Base-by-base conservation (phyloP, 2,888 invertebrate species). In the Barypeithes pellucidus region DNA sequence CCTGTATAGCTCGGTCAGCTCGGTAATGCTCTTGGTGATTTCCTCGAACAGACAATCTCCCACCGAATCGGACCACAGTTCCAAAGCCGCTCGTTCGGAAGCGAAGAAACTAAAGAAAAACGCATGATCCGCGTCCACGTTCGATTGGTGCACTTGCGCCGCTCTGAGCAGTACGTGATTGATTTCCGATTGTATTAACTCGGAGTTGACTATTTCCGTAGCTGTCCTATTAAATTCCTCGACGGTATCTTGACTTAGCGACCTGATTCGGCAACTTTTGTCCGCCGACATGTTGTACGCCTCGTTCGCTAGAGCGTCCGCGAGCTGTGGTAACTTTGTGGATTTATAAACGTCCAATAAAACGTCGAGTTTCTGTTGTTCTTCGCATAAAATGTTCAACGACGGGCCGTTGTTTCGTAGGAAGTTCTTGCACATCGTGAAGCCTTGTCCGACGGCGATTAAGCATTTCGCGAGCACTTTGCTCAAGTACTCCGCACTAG, bases 181-280 rank as follows among this genome's bases (percentile, higher is more conserved):
- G 74, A 94, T 92, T 86, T 94, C 94, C 0, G 93, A 91, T 81
- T 93, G 93, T 29, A 94, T 92, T 29, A 94, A 87, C 83, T 93
- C 93, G 1, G 91, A 90, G 79, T 92, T 93, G 0, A 94, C 91
- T 1, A 91, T 90, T 81, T 94, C 93, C 66, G 93, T 91, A 0
- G 95, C 94, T 72, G 91, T 89, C 43, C 91, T 90, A 91, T 92
- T 93, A 4, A 94, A 93, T 80, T 92, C 92, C 33, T 93, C 90
- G 18, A 93, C 91, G 39, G 93, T 89, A 67, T 90, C 90, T 78
- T 92, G 91, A 76, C 91, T 92, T 24, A 88, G 77, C 81, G 85
- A 84, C 78, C 87, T 82, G 29, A 79, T 74, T 73, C 88, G 85
- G 72, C 86, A 84, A 54, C 87, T 86, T 67, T 87, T 84, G 82